These are phyloP conservation scores for Blera fallax DNA, from an alignment of 2,888 invertebrate species.

Conservation along the genomic window DNA sequence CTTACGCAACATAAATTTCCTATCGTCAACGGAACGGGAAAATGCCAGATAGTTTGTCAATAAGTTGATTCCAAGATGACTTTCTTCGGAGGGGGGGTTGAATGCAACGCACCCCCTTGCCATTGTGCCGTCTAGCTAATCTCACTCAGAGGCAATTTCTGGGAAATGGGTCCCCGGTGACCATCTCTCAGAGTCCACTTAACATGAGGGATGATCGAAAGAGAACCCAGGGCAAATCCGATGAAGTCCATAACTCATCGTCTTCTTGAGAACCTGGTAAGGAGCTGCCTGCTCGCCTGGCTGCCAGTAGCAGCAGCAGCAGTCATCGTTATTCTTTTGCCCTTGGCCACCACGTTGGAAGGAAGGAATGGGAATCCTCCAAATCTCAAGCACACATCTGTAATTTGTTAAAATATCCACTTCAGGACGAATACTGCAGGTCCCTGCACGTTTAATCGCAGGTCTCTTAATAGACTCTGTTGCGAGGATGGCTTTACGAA, in stretches of 20 bases:
- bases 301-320: constrained; percentile 40
- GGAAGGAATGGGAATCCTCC: constrained; percentile 4
- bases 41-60: constrained; percentile 60
- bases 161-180: constrained; percentile 57
- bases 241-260: constrained; percentile 58
- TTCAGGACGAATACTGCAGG: constrained; percentile 23
- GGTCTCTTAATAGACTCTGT: constrained; percentile 72
- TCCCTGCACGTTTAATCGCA: constrained; percentile 69
- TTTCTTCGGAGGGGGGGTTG: not conserved
- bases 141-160: constrained; percentile 57
- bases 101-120: constrained; percentile 6
- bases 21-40: constrained; percentile 46
- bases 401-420: constrained; percentile 66
- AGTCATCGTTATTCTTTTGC: constrained; percentile 66
- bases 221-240: constrained; percentile 40
- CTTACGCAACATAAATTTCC: constrained; percentile 72
- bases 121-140: constrained; percentile 2
- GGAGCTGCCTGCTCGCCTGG: constrained; percentile 25
- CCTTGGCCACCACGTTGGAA: constrained; percentile 11
- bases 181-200: constrained; percentile 50
- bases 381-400: constrained; percentile 70
- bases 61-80: constrained; percentile 46
- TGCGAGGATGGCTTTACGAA: constrained; percentile 19
- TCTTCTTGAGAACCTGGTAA: constrained; percentile 20
- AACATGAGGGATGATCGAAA: constrained; percentile 44